Base-by-base conservation (phyloP, 1,140 invertebrate genomes). In the Orchestia grillus region DNA sequence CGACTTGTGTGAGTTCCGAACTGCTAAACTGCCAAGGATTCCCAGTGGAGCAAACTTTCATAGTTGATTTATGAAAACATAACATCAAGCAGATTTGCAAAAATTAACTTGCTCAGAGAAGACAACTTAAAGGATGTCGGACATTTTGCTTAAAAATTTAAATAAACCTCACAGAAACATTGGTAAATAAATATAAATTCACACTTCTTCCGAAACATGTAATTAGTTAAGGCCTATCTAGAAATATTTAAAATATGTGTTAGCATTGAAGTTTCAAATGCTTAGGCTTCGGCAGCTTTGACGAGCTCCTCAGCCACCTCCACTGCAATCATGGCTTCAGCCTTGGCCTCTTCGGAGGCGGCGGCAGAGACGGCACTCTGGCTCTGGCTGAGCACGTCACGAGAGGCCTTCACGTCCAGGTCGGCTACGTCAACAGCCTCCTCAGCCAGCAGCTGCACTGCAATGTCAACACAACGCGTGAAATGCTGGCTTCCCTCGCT, bases 391-490 rank as follows among this genome's bases (percentile, higher is more conserved):
- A 99, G 97, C 96, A 98, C 98, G 97, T 99, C 99, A 97, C 98
- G 98, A n/a, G 98, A 98, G 87, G 98, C 98, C 77, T 97, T 97
- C 91, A 97, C 97, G 98, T 99, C 99, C 95, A 99, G 97, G 97
- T 98, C 98, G 96, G 99, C 99, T 88, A 99, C 97, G 23, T 98
- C 98, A 97, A 99, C 98, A 53, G 99, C 99, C 98, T 99, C 99
- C 98, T 99, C 99, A 88, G 99, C 99, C 95, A 99, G 97, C 96
- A 99, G 98, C 98, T 99, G 99, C 96, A 99, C 99, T 97, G 96
- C 36, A 95, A 95, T 47, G 88, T n/a, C 42, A 96, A 41, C 47
- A 45, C 3, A 91, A 53, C 47, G 47, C 47, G n/a, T n/a, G n/a
- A n/a, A n/a, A n/a, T n/a, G n/a, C n/a, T n/a, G n/a, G n/a, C n/a